Evolutionary conservation across 2,888 invertebrate genomes (phyloP).

Genomic region (Lycophotia porphyrea): DNA sequence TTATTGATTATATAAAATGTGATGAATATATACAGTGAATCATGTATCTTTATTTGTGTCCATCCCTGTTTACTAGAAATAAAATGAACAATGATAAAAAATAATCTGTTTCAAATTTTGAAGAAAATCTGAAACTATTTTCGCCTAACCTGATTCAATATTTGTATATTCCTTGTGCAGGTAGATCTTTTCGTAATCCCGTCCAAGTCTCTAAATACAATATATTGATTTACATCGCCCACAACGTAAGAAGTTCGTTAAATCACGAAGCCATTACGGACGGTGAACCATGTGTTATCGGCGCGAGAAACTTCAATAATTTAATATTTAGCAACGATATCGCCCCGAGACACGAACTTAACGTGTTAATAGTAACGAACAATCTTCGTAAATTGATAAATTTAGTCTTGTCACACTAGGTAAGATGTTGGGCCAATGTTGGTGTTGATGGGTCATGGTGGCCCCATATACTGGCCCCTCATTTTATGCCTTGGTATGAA

Average conservation of each 20-base stretch:
- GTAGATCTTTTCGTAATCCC: neutral
- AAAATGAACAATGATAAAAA: too few species aligned
- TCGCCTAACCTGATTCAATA: neutral
- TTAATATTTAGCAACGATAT: constrained; percentile 83
- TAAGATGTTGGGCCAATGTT: constrained; percentile 45
- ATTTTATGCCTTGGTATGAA: neutral
- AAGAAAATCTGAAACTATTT: neutral
- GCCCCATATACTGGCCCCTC: neutral
- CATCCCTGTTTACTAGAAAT: neutral
- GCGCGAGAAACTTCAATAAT: constrained; percentile 75
- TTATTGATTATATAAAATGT: constrained; percentile 72
- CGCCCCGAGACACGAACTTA: constrained; percentile 76
- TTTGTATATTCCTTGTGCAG: too few species aligned
- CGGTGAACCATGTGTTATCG: constrained; percentile 69
- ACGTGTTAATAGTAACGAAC: constrained; percentile 87
- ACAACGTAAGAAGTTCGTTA: constrained; percentile 55
- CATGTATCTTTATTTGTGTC: constrained; percentile 33
- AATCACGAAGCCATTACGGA: constrained; percentile 67
- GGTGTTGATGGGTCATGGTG: constrained; percentile 7
- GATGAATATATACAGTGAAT: constrained; percentile 70
- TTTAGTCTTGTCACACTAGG: constrained; percentile 80
- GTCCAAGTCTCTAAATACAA: constrained; percentile 4
- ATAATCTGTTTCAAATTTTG: neutral
- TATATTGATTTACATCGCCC: constrained; percentile 47
- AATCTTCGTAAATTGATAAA: constrained; percentile 88